Percentiles rank a stretch among this genome's conserved stretches.
These are phyloP conservation scores for Tetranychus piercei DNA, from an alignment of 2,888 invertebrate species.

Conservation along the genomic window DNA sequence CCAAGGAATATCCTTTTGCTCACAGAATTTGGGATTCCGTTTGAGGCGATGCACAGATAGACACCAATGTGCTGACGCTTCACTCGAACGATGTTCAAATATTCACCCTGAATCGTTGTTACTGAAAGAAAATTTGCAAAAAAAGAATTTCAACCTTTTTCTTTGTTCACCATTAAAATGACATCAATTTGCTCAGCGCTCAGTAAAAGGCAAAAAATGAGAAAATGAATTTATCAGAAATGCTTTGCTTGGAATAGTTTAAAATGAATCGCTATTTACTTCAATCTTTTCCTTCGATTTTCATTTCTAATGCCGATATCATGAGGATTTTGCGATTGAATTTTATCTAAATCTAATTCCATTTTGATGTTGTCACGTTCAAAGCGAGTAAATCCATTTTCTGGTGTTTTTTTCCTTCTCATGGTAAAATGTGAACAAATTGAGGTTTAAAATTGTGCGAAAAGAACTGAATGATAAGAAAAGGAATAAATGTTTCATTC, in stretches of 20 bases:
- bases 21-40: slow-evolving; percentile 32
- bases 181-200: not conserved
- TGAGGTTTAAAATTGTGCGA: not conserved
- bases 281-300: not conserved
- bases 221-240: too few relatives aligned
- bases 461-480: not conserved
- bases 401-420: not conserved
- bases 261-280: too few relatives aligned
- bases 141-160: not conserved
- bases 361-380: not conserved
- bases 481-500: not conserved
- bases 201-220: not conserved
- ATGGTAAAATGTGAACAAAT: not conserved
- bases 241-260: too few relatives aligned
- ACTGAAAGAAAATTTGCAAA: slow-evolving; percentile 14
- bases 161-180: not conserved
- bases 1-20: slow-evolving; percentile 31
- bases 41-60: slow-evolving; percentile 24
- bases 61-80: slow-evolving; percentile 15
- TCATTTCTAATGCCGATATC: not conserved
- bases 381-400: not conserved
- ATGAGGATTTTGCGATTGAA: too few relatives aligned
- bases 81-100: slow-evolving; percentile 26
- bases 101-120: slow-evolving; percentile 24
- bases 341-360: not conserved